Evolutionary conservation across 2,797 vertebrate genomes (phyloP).

Genomic region (Pogonophryne albipinna): DNA sequence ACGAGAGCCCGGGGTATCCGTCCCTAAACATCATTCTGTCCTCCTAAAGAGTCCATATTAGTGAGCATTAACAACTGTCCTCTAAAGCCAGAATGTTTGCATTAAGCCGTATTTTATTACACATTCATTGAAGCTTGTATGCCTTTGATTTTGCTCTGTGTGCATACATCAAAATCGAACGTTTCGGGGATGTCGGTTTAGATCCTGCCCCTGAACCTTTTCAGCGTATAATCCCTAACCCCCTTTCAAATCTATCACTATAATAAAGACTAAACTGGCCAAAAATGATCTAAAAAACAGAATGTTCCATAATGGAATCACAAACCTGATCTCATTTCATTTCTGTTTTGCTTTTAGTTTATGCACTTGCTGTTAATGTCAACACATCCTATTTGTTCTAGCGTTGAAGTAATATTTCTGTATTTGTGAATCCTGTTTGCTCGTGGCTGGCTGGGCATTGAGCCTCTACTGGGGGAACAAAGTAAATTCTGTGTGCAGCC

Average conservation of each 20-base stretch:
- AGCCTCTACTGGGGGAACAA: slow-evolving; percentile 60
- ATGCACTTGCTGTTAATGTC: not conserved
- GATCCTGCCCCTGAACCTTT: no score
- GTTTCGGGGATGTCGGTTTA: no score
- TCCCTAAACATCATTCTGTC: slow-evolving; percentile 11
- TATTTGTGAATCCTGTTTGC: not conserved
- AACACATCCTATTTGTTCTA: not conserved
- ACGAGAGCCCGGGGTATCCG: slow-evolving; percentile 31
- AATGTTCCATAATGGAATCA: slow-evolving; percentile 79
- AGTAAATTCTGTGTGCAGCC: slow-evolving; percentile 32
- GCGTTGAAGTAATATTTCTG: not conserved
- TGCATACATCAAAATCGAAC: no score
- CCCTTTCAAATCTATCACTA: no score
- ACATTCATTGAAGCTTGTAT: not conserved
- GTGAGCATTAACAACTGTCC: not conserved
- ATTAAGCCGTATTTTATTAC: slow-evolving; percentile 27
- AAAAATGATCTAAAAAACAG: not conserved
- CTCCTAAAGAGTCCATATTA: slow-evolving; percentile 21
- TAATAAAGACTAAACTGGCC: no score
- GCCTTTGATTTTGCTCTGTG: not conserved
- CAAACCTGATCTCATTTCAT: slow-evolving; percentile 24
- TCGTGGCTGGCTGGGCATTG: slow-evolving; percentile 8
- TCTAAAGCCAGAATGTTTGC: slow-evolving; percentile 60
- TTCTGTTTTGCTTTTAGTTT: not conserved
- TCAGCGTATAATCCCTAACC: no score